Percentiles rank a stretch among this genome's conserved stretches.
Evolutionary conservation across 2,888 invertebrate species (phyloP).

Genomic region (Macrophya alboannulata): DNA sequence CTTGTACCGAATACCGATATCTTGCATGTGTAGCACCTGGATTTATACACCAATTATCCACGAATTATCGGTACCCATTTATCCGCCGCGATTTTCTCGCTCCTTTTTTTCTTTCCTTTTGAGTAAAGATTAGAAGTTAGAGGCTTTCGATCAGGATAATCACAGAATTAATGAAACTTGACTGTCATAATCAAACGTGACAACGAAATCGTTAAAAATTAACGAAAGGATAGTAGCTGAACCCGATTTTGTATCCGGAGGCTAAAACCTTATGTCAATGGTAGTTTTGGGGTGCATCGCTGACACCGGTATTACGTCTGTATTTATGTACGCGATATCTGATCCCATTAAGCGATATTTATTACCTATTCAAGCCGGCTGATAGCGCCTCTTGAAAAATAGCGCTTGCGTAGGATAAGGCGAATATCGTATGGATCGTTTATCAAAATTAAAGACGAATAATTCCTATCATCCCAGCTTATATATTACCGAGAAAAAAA

Average conservation of each 20-base stretch:
- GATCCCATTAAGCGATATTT: constrained; percentile 64
- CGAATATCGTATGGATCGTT: not conserved
- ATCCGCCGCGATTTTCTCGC: not conserved
- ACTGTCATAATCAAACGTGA: too few species aligned
- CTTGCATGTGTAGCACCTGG: constrained; percentile 6
- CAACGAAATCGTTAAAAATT: not conserved
- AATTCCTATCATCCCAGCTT: constrained; percentile 55
- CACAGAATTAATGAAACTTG: not conserved
- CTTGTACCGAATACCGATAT: not conserved
- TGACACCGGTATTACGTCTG: constrained; percentile 59
- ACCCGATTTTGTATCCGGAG: constrained; percentile 15
- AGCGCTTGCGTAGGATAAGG: constrained; percentile 59
- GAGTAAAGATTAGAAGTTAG: not conserved
- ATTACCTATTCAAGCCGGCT: constrained; percentile 61
- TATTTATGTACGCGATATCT: constrained; percentile 42
- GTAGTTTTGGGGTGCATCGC: constrained; percentile 62
- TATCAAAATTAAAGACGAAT: constrained; percentile 14
- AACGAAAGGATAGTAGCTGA: too few species aligned
- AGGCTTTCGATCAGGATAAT: not conserved
- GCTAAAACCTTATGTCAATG: constrained; percentile 58
- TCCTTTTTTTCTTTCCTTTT: not conserved
- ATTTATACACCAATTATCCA: constrained; percentile 64
- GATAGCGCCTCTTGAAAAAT: constrained; percentile 56
- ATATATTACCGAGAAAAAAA: not conserved
- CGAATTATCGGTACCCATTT: constrained; percentile 39